phyloP scores from a whole-genome alignment of 2,797 vertebrate genomes.

The Tympanoctomys barrerae region DNA sequence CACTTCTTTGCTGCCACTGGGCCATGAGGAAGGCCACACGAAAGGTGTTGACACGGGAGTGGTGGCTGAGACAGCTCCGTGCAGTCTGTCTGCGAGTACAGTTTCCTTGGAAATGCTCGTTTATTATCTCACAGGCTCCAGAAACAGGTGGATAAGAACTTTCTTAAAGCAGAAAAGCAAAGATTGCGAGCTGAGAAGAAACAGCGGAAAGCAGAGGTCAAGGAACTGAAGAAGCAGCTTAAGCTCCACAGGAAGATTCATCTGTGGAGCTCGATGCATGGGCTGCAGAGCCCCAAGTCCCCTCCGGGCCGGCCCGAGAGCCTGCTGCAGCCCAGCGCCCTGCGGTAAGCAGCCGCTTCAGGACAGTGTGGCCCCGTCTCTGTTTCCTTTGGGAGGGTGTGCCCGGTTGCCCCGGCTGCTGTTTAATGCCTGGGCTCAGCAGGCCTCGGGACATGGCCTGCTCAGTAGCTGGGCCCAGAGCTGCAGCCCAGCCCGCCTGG shows the following conservation, averaged over 20 bases:
- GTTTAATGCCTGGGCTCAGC: background rate
- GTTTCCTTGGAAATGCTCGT: background rate
- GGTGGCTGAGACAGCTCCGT: background rate
- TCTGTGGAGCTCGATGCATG: conserved; percentile 93
- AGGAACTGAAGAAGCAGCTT: conserved; percentile 98
- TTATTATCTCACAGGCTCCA: conserved; percentile 92
- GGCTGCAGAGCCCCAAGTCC: conserved; percentile 84
- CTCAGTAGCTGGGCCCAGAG: background rate
- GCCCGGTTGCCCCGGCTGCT: background rate
- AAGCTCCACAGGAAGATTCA: conserved; percentile 97
- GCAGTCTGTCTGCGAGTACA: too few relatives aligned
- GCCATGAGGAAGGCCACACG: background rate
- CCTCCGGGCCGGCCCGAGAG: conserved; percentile 91
- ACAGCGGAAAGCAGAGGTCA: conserved; percentile 97
- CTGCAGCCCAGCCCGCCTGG: background rate
- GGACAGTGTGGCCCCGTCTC: background rate
- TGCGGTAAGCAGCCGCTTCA: conserved; percentile 92
- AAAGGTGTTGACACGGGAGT: conserved; percentile 15
- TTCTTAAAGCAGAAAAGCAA: conserved; percentile 98
- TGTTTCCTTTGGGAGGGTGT: background rate
- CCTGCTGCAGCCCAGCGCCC: conserved; percentile 88
- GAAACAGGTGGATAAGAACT: conserved; percentile 96
- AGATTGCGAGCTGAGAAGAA: conserved; percentile 97
- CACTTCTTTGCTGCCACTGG: background rate
- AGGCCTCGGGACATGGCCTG: background rate